Evolutionary conservation across 2,888 invertebrate genomes (phyloP), one percentile per base, ranked within the genome.

Genomic region (Phymatocera aterrima): DNA sequence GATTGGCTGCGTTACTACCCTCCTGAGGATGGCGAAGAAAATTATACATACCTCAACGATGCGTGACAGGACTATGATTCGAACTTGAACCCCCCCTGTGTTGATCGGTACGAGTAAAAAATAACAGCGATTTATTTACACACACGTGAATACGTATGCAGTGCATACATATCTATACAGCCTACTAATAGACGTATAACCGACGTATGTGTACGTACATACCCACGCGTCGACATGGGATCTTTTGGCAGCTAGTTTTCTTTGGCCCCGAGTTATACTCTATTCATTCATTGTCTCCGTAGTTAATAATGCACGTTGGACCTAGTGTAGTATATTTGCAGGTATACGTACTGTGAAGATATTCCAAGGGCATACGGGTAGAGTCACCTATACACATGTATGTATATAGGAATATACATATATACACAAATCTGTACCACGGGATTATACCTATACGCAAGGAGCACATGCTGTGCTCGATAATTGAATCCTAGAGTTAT

Each of bases 401-500:
- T n/a, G n/a, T n/a, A n/a, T n/a, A n/a, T n/a, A 15, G 28, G 68
- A 15, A 61, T 61, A 61, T 65, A 31, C 31, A 61, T 1, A 34
- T 31, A 51, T 24, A 51, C 34, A 72, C 51, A 46, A 68, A 68
- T 68, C 68, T 68, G 34, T 68, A 68, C 46, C 68, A 28, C 46
- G 1, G n/a, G 43, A 40, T 46, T 64, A 64, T 68, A 68, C 24
- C n/a, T 65, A 37, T 51, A 57, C 57, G 78, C 78, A 37, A 68
- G 78, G 57, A 68, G 54, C 68, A 70, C 78, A 78, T 48, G 78
- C 78, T 78, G 78, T 54, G 78, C 68, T 40, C 65, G 54, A 78
- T 78, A 78, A 78, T 78, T 78, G 78, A 78, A 78, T 78, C 78
- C 78, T 78, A 78, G 78, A 78, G 78, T 78, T 78, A 78, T 78